Evolutionary conservation across 2,888 invertebrate species (phyloP).

Genomic region (Eupsilia transversa): DNA sequence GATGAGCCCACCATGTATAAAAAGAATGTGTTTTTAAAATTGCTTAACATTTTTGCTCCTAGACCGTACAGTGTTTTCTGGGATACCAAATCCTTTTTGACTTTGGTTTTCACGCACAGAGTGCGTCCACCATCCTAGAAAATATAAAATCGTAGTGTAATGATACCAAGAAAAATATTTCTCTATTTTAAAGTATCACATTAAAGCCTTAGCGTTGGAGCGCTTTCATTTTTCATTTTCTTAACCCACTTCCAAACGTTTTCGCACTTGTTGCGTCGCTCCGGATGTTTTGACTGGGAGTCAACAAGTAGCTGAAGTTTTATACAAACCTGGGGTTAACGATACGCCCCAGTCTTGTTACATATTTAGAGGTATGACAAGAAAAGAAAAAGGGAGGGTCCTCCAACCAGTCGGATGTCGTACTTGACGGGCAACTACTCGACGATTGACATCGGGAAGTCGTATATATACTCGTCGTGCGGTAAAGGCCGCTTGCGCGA

Average conservation of each 20-base stretch:
- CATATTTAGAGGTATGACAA: no score
- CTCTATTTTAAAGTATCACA: neutral
- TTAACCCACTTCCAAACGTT: neutral
- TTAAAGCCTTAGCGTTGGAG: neutral
- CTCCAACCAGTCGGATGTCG: no score
- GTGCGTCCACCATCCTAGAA: no score
- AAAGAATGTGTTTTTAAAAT: no score
- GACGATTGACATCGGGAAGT: no score
- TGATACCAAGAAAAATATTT: neutral
- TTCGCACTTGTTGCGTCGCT: conserved; percentile 26
- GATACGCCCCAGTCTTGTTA: neutral
- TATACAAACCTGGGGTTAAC: neutral
- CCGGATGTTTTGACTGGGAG: conserved; percentile 2
- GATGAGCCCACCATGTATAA: no score
- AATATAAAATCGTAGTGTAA: neutral
- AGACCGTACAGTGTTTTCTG: neutral
- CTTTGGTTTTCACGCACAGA: neutral
- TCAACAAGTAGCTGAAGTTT: conserved; percentile 2
- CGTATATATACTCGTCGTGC: no score
- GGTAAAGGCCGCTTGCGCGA: no score
- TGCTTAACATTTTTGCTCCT: neutral
- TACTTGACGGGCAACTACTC: no score
- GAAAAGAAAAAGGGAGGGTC: no score
- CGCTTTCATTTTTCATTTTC: conserved; percentile 10
- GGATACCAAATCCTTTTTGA: neutral